Base-by-base conservation (phyloP, 2,888 invertebrate genomes). In the Hypomecis atomaria region DNA sequence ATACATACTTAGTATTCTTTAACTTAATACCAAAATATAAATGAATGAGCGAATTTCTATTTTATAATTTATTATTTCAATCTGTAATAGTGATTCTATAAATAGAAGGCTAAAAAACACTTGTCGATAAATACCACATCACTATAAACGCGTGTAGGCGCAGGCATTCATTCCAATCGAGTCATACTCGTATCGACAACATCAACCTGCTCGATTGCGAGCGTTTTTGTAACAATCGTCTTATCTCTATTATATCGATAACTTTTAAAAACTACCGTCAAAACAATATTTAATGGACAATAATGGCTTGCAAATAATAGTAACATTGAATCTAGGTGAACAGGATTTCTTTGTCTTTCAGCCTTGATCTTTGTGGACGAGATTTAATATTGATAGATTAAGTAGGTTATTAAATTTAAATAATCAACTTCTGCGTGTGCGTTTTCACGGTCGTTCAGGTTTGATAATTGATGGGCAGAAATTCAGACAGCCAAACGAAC, bases 141-240 rank as follows among this genome's bases (percentile, higher is more conserved):
- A 62, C 54, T 54, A 59, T 0, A 11, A 34, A 5, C 60, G 58
- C 65, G 34, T 58, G 58, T 65, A 60, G 34, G 67, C 54, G 52
- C 61, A 63, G 52, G 49, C 45, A 58, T 58, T 63, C 56, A 58
- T 37, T 54, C 56, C 47, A 57, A 59, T 77, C 77, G 81, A 81
- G 80, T 71, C 62, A 64, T 50, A 49, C n/a, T 6, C n/a, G 49
- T 75, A 84, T 85, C 83, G 78, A 77, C 10, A 23, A 54, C 54
- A 69, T 76, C 74, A 77, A 77, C 78, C 76, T 78, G 78, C 73
- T 78, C 70, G 74, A 78, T 78, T 79, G 78, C 72, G 77, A 77
- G 74, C 78, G 70, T 75, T 78, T 69, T 69, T 73, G 70, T 74
- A 73, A 72, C 70, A 68, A 74, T 70, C 75, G 64, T 67, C 67